Conservation (phyloP, 2,888 invertebrate genomes). For the Pachymerium ferrugineum region DNA sequence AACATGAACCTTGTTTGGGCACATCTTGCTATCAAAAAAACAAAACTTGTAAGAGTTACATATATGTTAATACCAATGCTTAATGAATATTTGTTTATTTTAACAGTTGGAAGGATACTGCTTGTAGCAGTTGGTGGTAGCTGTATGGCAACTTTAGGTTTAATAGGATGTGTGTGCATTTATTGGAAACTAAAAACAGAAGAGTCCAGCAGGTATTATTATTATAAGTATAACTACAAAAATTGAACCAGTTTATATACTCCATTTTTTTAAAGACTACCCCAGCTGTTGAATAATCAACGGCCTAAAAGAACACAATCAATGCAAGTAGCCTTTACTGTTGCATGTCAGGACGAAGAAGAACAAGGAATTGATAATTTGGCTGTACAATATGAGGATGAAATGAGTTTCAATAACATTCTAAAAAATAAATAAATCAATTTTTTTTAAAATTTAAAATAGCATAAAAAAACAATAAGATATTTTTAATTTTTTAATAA, state of each 20-base stretch:
- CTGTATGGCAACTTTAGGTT: neutral
- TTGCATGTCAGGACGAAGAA: neutral
- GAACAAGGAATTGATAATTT: constrained; percentile 7
- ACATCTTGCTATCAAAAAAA: neutral
- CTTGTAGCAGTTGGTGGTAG: neutral
- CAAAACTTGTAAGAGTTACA: neutral
- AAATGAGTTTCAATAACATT: neutral
- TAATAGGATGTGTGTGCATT: neutral
- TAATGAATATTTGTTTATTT: no score
- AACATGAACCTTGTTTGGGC: neutral
- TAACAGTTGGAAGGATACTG: neutral
- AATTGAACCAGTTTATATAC: no score
- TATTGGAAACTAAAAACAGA: neutral
- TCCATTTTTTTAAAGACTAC: neutral
- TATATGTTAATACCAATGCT: no score
- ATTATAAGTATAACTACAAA: neutral
- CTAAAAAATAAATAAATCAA: neutral
- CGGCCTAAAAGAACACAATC: neutral
- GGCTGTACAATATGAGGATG: neutral
- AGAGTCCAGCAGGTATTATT: neutral
- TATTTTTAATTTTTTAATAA: no score
- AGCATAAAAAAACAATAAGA: no score
- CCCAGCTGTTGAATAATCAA: neutral
- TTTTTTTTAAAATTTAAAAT: no score
- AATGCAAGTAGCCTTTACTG: neutral